Conservation (phyloP, 1,140 invertebrate species). For the Drosophila suzukii region DNA sequence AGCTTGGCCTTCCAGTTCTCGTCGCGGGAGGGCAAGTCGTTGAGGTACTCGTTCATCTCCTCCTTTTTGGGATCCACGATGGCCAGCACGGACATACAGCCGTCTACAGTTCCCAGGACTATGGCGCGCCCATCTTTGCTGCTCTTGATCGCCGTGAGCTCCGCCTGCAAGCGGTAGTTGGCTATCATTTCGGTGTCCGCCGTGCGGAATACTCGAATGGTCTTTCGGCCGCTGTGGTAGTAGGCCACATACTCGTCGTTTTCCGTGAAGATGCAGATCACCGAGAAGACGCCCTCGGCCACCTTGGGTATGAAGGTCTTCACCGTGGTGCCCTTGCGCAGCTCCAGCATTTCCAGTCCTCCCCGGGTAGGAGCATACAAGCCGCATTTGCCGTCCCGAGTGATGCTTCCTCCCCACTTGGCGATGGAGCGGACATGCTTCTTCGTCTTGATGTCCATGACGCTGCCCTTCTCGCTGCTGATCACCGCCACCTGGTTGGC, state of each 20-base stretch:
- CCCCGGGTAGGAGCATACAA: conserved; percentile 96
- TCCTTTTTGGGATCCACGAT: conserved; percentile 92
- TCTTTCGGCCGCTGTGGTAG: conserved; percentile 96
- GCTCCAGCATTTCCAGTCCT: conserved; percentile 95
- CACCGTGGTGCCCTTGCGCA: conserved; percentile 92
- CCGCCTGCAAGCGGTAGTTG: conserved; percentile 96
- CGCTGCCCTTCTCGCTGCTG: conserved; percentile 95
- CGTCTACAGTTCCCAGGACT: conserved; percentile 96
- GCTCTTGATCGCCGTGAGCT: conserved; percentile 93
- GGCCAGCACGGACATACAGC: conserved; percentile 95
- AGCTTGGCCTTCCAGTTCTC: conserved; percentile 90
- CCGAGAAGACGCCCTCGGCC: conserved; percentile 98
- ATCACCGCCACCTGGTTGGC: conserved; percentile 93
- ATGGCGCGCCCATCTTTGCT: conserved; percentile 92
- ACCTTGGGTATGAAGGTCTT: conserved; percentile 95
- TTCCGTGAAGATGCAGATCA: conserved; percentile 96
- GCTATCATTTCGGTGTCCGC: conserved; percentile 95
- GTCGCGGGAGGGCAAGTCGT: conserved; percentile 89
- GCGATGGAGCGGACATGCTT: conserved; percentile 90
- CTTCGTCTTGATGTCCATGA: conserved; percentile 93
- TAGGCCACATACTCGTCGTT: conserved; percentile 98
- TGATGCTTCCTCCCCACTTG: conserved; percentile 93
- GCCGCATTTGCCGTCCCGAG: conserved; percentile 95
- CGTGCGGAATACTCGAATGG: conserved; percentile 95
- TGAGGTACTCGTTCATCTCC: conserved; percentile 88